A percentile compares a stretch with the other conserved stretches of the same genome.
Conservation (phyloP, 1,140 invertebrate genomes). For the Saccostrea echinata region DNA sequence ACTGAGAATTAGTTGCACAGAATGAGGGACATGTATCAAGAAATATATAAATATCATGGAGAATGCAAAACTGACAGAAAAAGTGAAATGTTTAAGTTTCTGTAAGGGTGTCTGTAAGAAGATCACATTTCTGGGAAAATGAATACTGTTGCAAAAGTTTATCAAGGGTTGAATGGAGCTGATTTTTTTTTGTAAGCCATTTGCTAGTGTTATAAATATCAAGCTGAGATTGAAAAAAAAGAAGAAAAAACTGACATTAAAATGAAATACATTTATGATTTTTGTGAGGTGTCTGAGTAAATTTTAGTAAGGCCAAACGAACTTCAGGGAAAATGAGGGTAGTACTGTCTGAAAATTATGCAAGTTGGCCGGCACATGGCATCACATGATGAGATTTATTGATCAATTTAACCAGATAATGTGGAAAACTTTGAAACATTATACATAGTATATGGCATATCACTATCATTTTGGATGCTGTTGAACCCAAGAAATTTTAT, state of each 20-base stretch:
- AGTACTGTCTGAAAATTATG: slow-evolving; percentile 17
- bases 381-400: slow-evolving; percentile 29
- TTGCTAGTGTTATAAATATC: too few species aligned
- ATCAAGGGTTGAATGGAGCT: too few species aligned
- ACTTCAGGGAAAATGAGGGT: not conserved
- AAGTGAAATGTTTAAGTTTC: not conserved
- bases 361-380: not conserved
- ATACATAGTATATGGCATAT: slow-evolving; percentile 18
- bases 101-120: too few species aligned
- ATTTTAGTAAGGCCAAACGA: not conserved
- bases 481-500: slow-evolving; percentile 13
- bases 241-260: too few species aligned
- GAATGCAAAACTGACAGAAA: not conserved
- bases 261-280: not conserved
- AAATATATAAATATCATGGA: not conserved
- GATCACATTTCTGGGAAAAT: too few species aligned
- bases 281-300: not conserved
- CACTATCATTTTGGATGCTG: not conserved
- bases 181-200: too few species aligned
- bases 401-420: slow-evolving; percentile 26
- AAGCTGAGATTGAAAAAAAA: too few species aligned
- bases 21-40: not conserved
- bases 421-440: not conserved
- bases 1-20: not conserved
- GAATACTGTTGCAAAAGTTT: too few species aligned